Conservation (phyloP, 2,113 vertebrate species). For the Pelodiscus sinensis region DNA sequence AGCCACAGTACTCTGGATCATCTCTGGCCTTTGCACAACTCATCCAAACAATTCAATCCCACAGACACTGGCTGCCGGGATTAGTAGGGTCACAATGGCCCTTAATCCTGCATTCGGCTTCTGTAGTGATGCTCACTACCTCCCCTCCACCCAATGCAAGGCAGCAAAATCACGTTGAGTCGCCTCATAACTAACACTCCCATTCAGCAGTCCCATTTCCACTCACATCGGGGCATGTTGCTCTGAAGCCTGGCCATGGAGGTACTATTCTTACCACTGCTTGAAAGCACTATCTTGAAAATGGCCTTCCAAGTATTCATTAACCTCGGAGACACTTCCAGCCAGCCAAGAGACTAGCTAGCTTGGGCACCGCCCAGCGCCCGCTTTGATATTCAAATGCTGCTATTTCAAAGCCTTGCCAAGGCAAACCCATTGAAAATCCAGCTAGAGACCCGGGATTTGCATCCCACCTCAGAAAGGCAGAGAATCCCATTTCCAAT, state of each 20-base stretch:
- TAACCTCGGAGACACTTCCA: background rate
- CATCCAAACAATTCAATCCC: fast-evolving
- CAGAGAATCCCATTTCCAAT: conserved; percentile 39
- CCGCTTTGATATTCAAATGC: conserved; percentile 43
- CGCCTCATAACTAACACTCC: fast-evolving
- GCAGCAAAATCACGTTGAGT: background rate
- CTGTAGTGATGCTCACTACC: background rate
- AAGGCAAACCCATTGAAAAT: conserved; percentile 16
- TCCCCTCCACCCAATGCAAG: fast-evolving
- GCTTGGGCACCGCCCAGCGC: background rate
- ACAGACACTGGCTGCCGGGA: fast-evolving
- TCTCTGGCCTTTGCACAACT: background rate
- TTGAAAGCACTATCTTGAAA: background rate
- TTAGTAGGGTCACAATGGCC: background rate
- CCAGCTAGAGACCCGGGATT: background rate
- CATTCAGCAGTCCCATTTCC: background rate
- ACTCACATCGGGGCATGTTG: fast-evolving
- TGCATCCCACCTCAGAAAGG: conserved; percentile 21
- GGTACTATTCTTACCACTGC: background rate
- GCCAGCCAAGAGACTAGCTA: background rate
- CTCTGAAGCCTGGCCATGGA: background rate
- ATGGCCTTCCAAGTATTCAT: background rate
- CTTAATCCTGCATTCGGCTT: background rate
- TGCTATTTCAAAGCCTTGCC: background rate
- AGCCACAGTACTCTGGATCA: too few relatives aligned